Base-by-base conservation (phyloP, 2,113 vertebrate genomes). In the Sinocyclocheilus anshuiensis region DNA sequence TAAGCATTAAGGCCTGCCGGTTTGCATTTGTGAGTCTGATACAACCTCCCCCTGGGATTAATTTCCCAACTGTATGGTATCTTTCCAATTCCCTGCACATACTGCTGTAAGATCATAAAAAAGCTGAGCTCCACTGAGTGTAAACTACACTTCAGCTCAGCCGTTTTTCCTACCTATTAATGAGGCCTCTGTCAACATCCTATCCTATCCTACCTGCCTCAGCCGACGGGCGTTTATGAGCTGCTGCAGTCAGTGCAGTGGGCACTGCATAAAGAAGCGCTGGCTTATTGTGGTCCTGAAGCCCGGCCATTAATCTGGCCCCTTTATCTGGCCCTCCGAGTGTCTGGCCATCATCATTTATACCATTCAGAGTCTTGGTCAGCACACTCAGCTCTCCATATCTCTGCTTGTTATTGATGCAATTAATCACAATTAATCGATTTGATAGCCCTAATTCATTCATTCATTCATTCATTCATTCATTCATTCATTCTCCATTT, bases 261-360 rank as follows among this genome's bases (percentile, higher is more conserved):
- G 8, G 16, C 42, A 13, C 59, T 53, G 29, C 36, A 48, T 33
- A 79, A 67, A 81, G 48, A 45, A 77, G 78, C 63, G 3, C 22
- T 4, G 39, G 33, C 50, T 86, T 26, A 81, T 72, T 81, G 77
- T 82, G 18, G 61, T 59, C 69, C 69, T 16, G 67, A 55, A 84
- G 48, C 20, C 57, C 20, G 24, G 69, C 67, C 67, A 82, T 86
- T 86, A 86, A 86, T 86, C 85, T 75, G 36, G 36, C 36, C 26
- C 65, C 33, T 79, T 74, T 57, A 33, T 86, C n/a, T 76, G 53
- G 65, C 39, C 53, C 36, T 59, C 53, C 6, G 11, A 80, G 22
- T 80, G 77, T 80, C 50, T 61, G 50, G 65, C 50, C 69, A 77
- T 86, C 36, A 81, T 80, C 6, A 74, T 86, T 82, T 86, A 86